A percentile compares a stretch with the other conserved stretches of the same genome.
Conservation (phyloP, 2,888 invertebrate species). For the Eremobia ochroleuca region DNA sequence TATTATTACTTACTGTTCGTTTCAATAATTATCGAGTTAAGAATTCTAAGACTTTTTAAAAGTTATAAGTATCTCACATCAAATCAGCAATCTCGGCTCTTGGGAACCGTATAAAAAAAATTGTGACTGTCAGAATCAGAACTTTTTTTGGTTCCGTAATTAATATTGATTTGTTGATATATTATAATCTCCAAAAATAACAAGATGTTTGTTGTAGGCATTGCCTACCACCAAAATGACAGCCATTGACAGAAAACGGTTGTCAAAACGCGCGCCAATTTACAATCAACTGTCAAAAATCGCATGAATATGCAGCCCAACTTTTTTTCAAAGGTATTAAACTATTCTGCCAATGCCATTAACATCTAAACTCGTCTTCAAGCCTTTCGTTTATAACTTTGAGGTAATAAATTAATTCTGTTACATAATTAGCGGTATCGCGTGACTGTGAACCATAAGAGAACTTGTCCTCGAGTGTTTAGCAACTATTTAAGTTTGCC, state of each 20-base stretch:
- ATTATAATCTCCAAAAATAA: not conserved
- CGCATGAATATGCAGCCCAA: slow-evolving; percentile 4
- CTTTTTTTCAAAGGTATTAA: slow-evolving; percentile 36
- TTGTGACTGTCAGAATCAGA: not conserved
- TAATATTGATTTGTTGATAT: not conserved
- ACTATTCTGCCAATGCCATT: slow-evolving; percentile 52
- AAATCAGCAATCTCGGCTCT: not conserved
- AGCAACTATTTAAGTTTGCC: slow-evolving; percentile 80
- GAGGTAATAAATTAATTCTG: slow-evolving; percentile 82
- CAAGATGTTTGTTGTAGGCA: too few species aligned
- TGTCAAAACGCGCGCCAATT: slow-evolving; percentile 25
- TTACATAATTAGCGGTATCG: slow-evolving; percentile 87
- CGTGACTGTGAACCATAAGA: slow-evolving; percentile 86
- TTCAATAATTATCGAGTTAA: slow-evolving; percentile 16
- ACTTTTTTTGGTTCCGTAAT: not conserved
- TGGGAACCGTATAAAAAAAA: too few species aligned
- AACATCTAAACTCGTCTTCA: slow-evolving; percentile 55
- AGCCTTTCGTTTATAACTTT: slow-evolving; percentile 62
- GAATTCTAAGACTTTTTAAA: not conserved
- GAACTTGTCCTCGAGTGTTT: slow-evolving; percentile 81
- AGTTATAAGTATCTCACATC: not conserved
- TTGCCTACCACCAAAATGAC: too few species aligned
- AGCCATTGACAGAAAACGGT: too few species aligned
- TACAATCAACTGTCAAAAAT: slow-evolving; percentile 32
- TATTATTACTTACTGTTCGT: slow-evolving; percentile 14